Conservation (phyloP, 1,140 invertebrate species). For the Phocides pigmalion region DNA sequence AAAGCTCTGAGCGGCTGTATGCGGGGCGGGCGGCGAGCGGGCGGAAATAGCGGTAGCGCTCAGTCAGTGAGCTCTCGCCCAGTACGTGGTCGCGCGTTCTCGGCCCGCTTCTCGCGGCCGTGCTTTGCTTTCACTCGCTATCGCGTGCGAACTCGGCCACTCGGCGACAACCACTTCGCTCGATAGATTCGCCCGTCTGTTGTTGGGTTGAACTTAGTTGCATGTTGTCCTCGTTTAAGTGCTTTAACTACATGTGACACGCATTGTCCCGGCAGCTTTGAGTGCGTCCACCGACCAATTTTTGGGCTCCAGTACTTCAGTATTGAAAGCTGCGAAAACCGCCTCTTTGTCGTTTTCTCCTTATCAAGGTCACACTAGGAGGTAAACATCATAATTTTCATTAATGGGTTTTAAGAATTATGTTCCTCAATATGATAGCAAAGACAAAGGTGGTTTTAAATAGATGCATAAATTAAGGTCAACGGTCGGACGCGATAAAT, state of each 20-base stretch:
- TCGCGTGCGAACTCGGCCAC: constrained; percentile 46
- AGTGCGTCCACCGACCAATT: constrained; percentile 38
- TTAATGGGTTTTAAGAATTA: constrained; percentile 46
- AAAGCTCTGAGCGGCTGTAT: constrained; percentile 68
- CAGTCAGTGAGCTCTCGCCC: constrained; percentile 57
- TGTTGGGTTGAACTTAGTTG: constrained; percentile 17
- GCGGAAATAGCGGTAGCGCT: constrained; percentile 75
- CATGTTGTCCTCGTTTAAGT: constrained; percentile 40
- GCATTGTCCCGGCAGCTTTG: constrained; percentile 35
- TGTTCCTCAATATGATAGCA: background rate
- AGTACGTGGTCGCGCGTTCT: constrained; percentile 49
- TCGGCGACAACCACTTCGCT: constrained; percentile 21
- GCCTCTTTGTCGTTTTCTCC: constrained; percentile 46
- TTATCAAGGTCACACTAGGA: constrained; percentile 65
- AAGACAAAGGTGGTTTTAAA: constrained; percentile 31
- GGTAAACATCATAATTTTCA: constrained; percentile 70
- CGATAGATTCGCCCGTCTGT: constrained; percentile 36
- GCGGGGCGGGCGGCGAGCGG: constrained; percentile 63
- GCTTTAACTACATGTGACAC: constrained; percentile 44
- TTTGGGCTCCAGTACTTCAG: constrained; percentile 41
- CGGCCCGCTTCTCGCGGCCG: constrained; percentile 32
- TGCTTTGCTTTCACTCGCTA: constrained; percentile 30
- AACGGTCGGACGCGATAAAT: constrained; percentile 26
- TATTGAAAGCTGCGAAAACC: constrained; percentile 49
- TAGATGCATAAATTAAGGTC: constrained; percentile 32